These are phyloP conservation scores for Aix galericulata DNA, from an alignment of 2,113 vertebrate species.

Conservation along the genomic window DNA sequence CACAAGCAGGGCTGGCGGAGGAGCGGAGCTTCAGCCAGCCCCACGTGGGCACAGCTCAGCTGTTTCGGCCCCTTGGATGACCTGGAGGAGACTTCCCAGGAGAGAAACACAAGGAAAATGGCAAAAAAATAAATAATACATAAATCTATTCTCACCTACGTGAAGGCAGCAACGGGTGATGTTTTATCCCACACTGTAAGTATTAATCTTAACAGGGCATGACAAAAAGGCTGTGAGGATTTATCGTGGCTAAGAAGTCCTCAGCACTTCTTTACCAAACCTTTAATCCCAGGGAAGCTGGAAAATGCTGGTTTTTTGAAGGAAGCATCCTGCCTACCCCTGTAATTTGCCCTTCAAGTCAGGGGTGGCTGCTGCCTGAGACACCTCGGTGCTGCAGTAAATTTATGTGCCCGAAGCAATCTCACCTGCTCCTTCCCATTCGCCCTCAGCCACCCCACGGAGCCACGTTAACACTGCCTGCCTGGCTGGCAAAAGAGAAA, in stretches of 20 bases:
- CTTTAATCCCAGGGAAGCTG: neutral
- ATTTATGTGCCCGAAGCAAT: neutral
- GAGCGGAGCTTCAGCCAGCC: neutral
- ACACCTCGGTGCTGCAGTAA: neutral
- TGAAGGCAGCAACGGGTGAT: neutral
- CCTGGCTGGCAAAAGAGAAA: neutral
- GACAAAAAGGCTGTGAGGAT: neutral
- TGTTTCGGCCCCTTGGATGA: rapidly evolving
- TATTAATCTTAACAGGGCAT: neutral
- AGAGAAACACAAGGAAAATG: neutral
- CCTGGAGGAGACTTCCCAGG: neutral
- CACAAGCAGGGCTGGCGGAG: rapidly evolving
- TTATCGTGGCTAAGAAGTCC: neutral
- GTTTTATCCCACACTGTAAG: neutral
- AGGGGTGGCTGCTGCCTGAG: neutral
- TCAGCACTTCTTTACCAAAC: neutral
- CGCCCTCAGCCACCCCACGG: neutral
- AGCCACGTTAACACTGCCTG: neutral
- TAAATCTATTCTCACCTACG: neutral
- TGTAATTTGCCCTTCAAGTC: neutral
- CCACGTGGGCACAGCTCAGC: neutral
- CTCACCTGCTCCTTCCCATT: neutral
- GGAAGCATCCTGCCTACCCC: neutral
- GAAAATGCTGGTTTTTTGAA: neutral
- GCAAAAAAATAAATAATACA: neutral